Conservation (phyloP, 1,140 invertebrate species). For the Berghia stephanieae region DNA sequence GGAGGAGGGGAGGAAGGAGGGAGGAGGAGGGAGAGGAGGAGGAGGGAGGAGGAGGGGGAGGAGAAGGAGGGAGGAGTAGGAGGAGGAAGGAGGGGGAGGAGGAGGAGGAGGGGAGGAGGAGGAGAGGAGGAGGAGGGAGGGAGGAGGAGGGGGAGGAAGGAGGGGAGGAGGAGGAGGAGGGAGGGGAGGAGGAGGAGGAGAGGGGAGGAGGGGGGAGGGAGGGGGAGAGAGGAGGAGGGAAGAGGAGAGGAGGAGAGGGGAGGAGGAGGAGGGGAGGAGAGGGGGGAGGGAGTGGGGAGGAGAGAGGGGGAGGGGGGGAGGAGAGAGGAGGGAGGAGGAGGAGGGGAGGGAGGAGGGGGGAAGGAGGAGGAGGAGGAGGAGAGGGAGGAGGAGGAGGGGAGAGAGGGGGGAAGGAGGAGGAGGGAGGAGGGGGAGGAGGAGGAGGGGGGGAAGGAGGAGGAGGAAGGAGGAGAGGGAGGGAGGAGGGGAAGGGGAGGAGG, state of each 20-base stretch:
- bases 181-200: background rate
- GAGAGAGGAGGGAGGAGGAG: constrained; percentile 12
- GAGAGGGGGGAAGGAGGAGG: background rate
- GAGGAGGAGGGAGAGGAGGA: background rate
- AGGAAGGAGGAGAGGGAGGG: background rate
- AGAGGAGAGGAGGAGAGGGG: background rate
- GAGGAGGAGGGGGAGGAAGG: background rate
- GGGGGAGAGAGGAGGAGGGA: background rate
- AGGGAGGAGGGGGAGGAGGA: background rate
- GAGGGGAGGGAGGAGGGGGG: background rate
- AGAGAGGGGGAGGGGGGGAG: background rate
- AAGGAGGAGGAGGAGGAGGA: background rate
- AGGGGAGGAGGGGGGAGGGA: background rate
- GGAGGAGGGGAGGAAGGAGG: background rate
- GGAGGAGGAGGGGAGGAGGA: background rate
- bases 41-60: constrained; percentile 3
- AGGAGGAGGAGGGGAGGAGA: background rate
- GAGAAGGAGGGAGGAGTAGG: background rate
- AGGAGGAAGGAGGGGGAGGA: background rate
- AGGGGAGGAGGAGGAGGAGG: background rate
- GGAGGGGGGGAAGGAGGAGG: background rate
- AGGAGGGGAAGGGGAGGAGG: background rate
- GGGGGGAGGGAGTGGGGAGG: background rate
- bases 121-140: background rate
- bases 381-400: background rate